Percentiles rank a stretch among this genome's conserved stretches.
Conservation (phyloP, 2,113 vertebrate species). For the Dasyurus viverrinus region DNA sequence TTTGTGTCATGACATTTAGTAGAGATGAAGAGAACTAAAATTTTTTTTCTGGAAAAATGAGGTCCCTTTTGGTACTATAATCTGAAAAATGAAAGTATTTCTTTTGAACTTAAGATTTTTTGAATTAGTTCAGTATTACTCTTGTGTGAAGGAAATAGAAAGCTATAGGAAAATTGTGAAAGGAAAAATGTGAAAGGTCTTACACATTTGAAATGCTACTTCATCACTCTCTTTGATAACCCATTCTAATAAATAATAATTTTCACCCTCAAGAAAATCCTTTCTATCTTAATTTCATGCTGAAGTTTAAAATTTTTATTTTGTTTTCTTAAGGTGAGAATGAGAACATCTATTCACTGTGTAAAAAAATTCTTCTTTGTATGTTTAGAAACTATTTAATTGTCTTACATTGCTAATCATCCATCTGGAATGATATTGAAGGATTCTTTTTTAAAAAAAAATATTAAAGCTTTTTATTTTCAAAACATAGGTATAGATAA, state of each 20-base stretch:
- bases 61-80: slow-evolving; percentile 47
- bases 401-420: neutral
- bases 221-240: slow-evolving; percentile 9
- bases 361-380: neutral
- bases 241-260: neutral
- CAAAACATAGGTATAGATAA: no score
- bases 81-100: slow-evolving; percentile 38
- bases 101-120: slow-evolving; percentile 54
- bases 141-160: neutral
- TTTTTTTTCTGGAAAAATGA: slow-evolving; percentile 54
- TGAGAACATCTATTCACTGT: neutral
- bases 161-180: neutral
- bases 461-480: no score
- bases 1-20: neutral
- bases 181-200: neutral
- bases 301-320: slow-evolving; percentile 11
- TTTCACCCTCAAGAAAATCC: slow-evolving; percentile 14
- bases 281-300: neutral
- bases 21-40: slow-evolving; percentile 3
- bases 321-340: slow-evolving; percentile 2
- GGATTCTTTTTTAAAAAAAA: neutral
- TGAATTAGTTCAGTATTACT: slow-evolving; percentile 24
- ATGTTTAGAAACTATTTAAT: slow-evolving; percentile 23
- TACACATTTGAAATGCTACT: neutral
- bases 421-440: neutral